Conservation (phyloP, 1,140 invertebrate species). For the Phocides pigmalion region DNA sequence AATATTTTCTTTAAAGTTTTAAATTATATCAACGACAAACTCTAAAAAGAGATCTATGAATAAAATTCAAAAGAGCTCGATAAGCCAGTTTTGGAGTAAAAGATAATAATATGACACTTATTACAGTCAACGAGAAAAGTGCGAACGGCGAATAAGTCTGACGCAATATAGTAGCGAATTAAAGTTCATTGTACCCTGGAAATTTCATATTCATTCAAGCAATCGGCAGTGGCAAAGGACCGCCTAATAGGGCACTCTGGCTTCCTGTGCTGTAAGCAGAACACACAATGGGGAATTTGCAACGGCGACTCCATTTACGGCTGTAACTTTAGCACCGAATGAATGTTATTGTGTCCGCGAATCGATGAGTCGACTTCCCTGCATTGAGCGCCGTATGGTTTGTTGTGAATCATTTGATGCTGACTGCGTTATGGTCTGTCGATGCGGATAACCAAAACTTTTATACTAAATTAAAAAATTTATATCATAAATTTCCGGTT, state of each 20-base stretch:
- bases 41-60: too few relatives aligned
- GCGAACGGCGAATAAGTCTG: neutral
- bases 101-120: too few relatives aligned
- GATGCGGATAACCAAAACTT: neutral
- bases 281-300: conserved; percentile 29
- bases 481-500: too few relatives aligned
- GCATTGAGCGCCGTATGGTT: conserved; percentile 8
- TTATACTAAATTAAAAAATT: too few relatives aligned
- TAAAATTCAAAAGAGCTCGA: too few relatives aligned
- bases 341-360: conserved; percentile 33
- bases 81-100: too few relatives aligned
- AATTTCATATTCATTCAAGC: conserved; percentile 33
- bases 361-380: conserved; percentile 30
- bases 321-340: conserved; percentile 27
- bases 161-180: neutral
- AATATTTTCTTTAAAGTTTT: too few relatives aligned
- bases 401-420: conserved; percentile 21
- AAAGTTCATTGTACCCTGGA: conserved; percentile 22
- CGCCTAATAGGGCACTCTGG: conserved; percentile 29
- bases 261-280: conserved; percentile 32
- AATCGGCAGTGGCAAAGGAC: conserved; percentile 27
- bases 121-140: too few relatives aligned
- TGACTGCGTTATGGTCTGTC: neutral
- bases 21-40: too few relatives aligned
- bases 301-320: conserved; percentile 28